phyloP scores from a whole-genome alignment of 2,888 invertebrate species.

The Tenodera sinensis region DNA sequence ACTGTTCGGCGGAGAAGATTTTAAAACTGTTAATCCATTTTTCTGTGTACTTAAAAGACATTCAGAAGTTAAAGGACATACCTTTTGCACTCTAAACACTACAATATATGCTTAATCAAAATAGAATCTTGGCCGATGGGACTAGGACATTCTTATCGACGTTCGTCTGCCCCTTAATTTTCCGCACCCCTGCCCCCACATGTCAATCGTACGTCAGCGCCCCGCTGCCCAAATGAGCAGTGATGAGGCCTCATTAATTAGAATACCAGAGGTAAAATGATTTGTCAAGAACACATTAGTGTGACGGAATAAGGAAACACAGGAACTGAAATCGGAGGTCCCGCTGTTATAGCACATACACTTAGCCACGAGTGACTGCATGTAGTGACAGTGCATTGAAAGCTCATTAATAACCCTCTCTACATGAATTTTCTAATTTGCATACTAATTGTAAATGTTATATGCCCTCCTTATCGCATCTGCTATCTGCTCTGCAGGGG shows the following conservation, averaged over 20 bases:
- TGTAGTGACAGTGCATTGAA: slow-evolving; percentile 23
- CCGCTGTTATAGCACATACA: not conserved
- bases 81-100: not conserved
- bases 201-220: not conserved
- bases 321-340: not conserved
- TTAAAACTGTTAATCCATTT: too few relatives aligned
- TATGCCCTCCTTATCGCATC: slow-evolving; percentile 2
- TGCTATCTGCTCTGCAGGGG: slow-evolving; percentile 15
- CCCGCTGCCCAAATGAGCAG: not conserved
- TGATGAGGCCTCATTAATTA: slow-evolving; percentile 9
- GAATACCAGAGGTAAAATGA: slow-evolving; percentile 15
- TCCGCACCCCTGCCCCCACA: too few relatives aligned
- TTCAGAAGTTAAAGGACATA: not conserved
- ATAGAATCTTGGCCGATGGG: not conserved
- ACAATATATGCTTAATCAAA: not conserved
- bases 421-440: slow-evolving; percentile 22
- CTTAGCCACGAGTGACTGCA: not conserved
- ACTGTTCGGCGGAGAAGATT: too few relatives aligned
- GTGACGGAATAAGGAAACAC: not conserved
- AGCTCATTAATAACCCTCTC: slow-evolving; percentile 24
- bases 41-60: too few relatives aligned
- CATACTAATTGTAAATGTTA: slow-evolving; percentile 26
- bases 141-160: not conserved
- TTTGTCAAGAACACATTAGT: slow-evolving; percentile 8
- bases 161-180: not conserved